Evolutionary conservation across 2,888 invertebrate genomes (phyloP), one percentile per base, ranked within the genome.

Genomic region (Drosophila formosana): DNA sequence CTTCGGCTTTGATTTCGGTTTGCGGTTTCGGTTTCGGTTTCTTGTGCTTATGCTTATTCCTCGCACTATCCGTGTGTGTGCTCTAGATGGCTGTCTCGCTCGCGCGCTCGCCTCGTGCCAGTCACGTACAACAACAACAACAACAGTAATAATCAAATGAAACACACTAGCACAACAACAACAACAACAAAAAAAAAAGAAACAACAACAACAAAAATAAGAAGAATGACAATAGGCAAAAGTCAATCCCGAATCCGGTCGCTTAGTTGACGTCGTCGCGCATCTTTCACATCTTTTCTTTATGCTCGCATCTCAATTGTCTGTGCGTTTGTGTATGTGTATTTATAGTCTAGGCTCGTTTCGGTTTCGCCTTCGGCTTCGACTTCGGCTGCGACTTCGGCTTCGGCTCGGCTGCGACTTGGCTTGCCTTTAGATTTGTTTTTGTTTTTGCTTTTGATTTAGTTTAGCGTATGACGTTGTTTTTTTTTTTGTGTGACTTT

Each of bases 211-310:
- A 70, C 39, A 79, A 58, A 18, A 75, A 62, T 37, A 75, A 46
- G 11, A 72, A 64, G 39, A 66, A 66, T 45, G 51, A 49, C 57
- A 57, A 70, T 58, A 67, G 51, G 43, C 57, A 57, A 52, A 72
- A 65, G 13, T 53, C 50, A 74, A 73, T 75, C 75, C 75, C 67
- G 78, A 61, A 69, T 26, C 72, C 78, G 78, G 34, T 57, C 72
- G 66, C 65, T 72, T 57, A 72, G 67, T 73, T 57, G 74, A 66
- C 72, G 67, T 52, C 72, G 67, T 52, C 60, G 72, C 74, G 74
- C 72, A 65, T 75, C 75, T 79, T 78, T 75, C 62, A 66, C 70
- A 70, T 79, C 39, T 41, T 70, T 70, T 65, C 70, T 78, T 76
- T 75, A 75, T 78, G 79, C 70, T 75, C 65, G 58, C 60, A 28